These are phyloP conservation scores for Gymnobelideus leadbeateri DNA, from an alignment of 2,113 vertebrate species.

Conservation along the genomic window DNA sequence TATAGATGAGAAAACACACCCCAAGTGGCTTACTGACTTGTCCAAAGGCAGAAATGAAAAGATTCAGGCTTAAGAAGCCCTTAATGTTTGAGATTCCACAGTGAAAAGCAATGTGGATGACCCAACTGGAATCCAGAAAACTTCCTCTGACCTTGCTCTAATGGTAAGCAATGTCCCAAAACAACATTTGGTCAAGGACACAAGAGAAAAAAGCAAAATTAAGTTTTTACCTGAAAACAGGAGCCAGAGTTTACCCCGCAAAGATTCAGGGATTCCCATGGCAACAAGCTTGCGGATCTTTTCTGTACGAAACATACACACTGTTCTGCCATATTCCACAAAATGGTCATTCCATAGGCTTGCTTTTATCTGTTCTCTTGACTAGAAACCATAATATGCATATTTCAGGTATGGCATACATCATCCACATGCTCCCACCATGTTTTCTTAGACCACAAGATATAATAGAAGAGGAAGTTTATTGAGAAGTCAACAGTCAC, in stretches of 20 bases:
- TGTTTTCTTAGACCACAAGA: rapidly evolving
- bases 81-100: rapidly evolving
- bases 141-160: not conserved
- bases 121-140: rapidly evolving
- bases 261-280: constrained; percentile 94
- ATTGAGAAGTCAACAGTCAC: not conserved
- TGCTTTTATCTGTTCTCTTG: constrained; percentile 89
- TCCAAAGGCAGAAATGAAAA: not conserved
- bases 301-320: constrained; percentile 97
- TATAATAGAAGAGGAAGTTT: rapidly evolving
- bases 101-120: not conserved
- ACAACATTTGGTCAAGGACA: not conserved
- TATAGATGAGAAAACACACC: not conserved
- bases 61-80: not conserved
- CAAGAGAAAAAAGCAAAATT: not conserved
- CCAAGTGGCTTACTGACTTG: not conserved
- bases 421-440: rapidly evolving
- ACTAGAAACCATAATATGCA: constrained; percentile 80
- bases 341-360: constrained; percentile 95
- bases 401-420: not conserved
- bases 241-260: constrained; percentile 96
- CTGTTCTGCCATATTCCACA: constrained; percentile 91
- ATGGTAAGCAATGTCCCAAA: not conserved
- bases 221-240: constrained; percentile 90
- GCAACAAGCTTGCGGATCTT: constrained; percentile 93